These are phyloP conservation scores for Autographa gamma DNA, from an alignment of 2,888 invertebrate genomes.

Conservation along the genomic window DNA sequence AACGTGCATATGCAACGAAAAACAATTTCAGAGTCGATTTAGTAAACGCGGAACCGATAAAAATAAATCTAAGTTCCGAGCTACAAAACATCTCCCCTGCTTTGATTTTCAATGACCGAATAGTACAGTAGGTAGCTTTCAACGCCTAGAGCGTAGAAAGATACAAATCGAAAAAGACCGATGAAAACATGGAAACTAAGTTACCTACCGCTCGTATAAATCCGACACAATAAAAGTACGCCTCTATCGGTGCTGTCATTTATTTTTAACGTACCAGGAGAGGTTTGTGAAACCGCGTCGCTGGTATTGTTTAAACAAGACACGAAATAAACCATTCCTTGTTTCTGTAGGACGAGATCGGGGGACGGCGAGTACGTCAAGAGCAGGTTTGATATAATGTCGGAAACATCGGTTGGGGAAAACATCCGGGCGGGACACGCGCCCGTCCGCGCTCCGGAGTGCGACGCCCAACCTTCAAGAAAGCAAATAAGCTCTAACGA, in stretches of 20 bases:
- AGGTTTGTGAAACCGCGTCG: constrained; percentile 60
- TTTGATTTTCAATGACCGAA: constrained; percentile 56
- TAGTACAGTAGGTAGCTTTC: constrained; percentile 56
- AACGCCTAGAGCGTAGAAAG: constrained; percentile 59
- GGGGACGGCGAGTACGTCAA: constrained; percentile 67
- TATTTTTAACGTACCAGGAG: constrained; percentile 66
- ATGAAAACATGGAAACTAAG: constrained; percentile 67
- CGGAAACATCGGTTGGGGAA: constrained; percentile 66
- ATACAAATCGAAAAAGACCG: constrained; percentile 66
- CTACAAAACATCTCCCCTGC: constrained; percentile 49
- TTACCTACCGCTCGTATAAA: constrained; percentile 71
- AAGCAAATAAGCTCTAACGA: constrained; percentile 66
- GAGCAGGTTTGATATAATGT: constrained; percentile 67
- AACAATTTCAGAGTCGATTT: constrained; percentile 34
- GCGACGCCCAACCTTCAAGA: constrained; percentile 49
- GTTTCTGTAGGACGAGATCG: constrained; percentile 66
- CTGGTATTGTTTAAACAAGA: constrained; percentile 62
- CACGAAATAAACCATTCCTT: constrained; percentile 69
- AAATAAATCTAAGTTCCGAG: constrained; percentile 46
- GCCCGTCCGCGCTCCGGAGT: constrained; percentile 16
- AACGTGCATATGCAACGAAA: constrained; percentile 25
- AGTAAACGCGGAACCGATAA: constrained; percentile 35
- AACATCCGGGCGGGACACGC: constrained; percentile 65
- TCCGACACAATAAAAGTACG: constrained; percentile 63
- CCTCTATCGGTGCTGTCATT: constrained; percentile 64